Evolutionary conservation across 1,140 invertebrate genomes (phyloP), one percentile per base, ranked within the genome.

Genomic region (Ceratosolen solmsi): DNA sequence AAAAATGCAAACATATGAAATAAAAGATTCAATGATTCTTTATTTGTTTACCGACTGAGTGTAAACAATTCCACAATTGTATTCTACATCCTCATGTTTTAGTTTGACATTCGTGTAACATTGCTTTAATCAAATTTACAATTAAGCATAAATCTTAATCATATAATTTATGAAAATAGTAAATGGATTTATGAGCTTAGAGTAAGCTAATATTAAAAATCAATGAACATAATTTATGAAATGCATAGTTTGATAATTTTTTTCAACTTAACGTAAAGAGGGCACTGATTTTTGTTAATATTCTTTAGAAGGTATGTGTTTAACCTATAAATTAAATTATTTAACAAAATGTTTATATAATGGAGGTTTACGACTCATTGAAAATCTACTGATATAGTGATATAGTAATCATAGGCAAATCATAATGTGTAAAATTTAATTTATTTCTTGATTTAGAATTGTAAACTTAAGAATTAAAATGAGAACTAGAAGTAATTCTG

Each of bases 401-500:
- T n/a, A n/a, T n/a, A n/a, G n/a, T n/a, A n/a, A n/a, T n/a, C n/a
- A n/a, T n/a, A n/a, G n/a, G n/a, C n/a, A n/a, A n/a, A n/a, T n/a
- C n/a, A n/a, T n/a, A n/a, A n/a, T n/a, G n/a, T n/a, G n/a, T n/a
- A n/a, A n/a, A n/a, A n/a, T n/a, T n/a, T n/a, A n/a, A n/a, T 41
- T 22, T 41, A 15, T 60, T 33, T 73, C 46, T 73, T 71, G 13
- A 20, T 54, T n/a, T 8, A 80, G 54, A 73, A 41, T n/a, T 79
- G 7, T 9, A 27, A 73, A 80, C 49, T 7, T 27, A 68, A 38
- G n/a, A 13, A 82, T n/a, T 83, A 93, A 91, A 87, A 98, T 98
- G 96, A 94, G 97, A 87, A 98, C 96, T 86, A 93, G 98, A 87
- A 98, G 97, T 91, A 98, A 98, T 93, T 98, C 97, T 0, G 97